Evolutionary conservation across 2,797 vertebrate species (phyloP).

Genomic region (Scolopax bukidnonensis): DNA sequence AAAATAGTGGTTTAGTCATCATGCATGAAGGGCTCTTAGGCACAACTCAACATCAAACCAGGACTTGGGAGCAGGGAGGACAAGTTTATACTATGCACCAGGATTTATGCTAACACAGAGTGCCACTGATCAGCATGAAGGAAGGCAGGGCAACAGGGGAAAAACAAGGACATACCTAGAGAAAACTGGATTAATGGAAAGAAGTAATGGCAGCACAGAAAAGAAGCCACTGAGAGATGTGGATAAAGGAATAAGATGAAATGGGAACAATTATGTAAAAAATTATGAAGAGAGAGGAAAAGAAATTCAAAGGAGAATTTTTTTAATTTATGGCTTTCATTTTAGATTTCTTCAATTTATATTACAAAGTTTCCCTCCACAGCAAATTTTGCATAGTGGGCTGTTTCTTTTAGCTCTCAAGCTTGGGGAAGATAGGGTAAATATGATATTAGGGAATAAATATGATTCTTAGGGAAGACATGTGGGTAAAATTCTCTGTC

Average conservation of each 20-base stretch:
- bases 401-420: background rate
- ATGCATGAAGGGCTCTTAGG: background rate
- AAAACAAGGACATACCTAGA: background rate
- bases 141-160: background rate
- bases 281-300: background rate
- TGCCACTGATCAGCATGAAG: background rate
- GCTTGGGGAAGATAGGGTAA: background rate
- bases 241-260: background rate
- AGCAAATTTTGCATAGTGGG: rapidly evolving
- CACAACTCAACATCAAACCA: background rate
- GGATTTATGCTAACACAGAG: background rate
- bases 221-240: background rate
- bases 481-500: background rate
- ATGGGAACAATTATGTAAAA: background rate
- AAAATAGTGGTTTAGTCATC: background rate
- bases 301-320: background rate
- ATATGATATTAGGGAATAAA: background rate
- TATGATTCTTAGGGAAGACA: background rate
- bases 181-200: background rate
- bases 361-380: background rate
- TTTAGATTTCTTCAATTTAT: background rate
- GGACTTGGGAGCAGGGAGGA: background rate
- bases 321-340: background rate
- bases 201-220: background rate
- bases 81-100: rapidly evolving